These are phyloP conservation scores for Tretioscincus oriximinensis DNA, from an alignment of 2,113 vertebrate genomes.

Conservation along the genomic window DNA sequence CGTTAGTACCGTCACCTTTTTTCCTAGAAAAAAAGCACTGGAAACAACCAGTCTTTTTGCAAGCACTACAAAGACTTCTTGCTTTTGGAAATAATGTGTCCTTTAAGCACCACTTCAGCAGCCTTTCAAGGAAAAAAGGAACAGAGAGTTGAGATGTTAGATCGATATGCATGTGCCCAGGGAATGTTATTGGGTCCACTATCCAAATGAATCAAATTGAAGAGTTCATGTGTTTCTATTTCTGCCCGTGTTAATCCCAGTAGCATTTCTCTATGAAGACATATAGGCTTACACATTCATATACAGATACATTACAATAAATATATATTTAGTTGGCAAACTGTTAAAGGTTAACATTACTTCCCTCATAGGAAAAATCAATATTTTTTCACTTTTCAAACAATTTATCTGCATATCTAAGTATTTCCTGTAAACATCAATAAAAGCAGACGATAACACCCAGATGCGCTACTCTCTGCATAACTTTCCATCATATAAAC, in stretches of 20 bases:
- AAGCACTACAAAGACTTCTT: background rate
- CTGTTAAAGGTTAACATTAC: slow-evolving; percentile 19
- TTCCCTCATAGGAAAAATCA: background rate
- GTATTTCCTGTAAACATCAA: slow-evolving; percentile 6
- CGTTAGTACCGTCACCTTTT: too few relatives aligned
- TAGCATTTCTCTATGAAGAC: background rate
- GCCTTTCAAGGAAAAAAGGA: background rate
- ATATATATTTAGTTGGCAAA: slow-evolving; percentile 28
- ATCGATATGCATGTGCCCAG: background rate
- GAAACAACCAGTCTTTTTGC: too few relatives aligned
- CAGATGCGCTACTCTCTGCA: background rate
- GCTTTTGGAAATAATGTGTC: background rate
- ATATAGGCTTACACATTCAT: background rate
- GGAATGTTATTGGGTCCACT: too few relatives aligned
- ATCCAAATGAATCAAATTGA: too few relatives aligned
- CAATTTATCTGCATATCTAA: slow-evolving; percentile 11
- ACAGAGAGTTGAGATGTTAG: background rate
- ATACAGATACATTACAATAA: background rate
- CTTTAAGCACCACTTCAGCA: background rate
- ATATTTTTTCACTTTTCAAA: slow-evolving; percentile 27
- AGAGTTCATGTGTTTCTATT: background rate
- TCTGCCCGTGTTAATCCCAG: background rate
- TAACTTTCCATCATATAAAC: background rate
- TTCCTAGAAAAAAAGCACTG: too few relatives aligned
- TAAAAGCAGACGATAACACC: slow-evolving; percentile 10